Conservation (phyloP, 2,888 invertebrate genomes). For the Troides helena region DNA sequence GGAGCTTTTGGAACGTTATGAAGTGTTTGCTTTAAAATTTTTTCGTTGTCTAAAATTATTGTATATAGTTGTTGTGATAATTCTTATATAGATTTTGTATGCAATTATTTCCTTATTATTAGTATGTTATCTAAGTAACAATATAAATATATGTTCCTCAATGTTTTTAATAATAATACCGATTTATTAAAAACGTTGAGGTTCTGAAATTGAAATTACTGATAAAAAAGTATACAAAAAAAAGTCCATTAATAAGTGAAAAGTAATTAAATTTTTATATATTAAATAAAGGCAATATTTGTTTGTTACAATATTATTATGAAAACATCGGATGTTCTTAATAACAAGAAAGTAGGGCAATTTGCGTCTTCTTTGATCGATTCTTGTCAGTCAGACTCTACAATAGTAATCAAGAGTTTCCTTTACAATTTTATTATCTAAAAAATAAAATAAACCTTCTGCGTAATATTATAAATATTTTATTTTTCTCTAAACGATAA, state of each 20-base stretch:
- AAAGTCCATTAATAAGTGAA: neutral
- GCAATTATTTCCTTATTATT: no score
- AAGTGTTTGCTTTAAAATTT: no score
- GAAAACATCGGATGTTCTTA: neutral
- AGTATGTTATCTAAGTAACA: no score
- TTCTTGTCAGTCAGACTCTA: neutral
- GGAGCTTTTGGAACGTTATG: no score
- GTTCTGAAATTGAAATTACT: no score
- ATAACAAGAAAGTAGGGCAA: conserved; percentile 2
- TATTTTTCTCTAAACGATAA: neutral
- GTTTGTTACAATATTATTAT: neutral
- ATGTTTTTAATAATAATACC: no score
- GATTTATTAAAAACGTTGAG: no score
- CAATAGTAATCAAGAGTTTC: neutral
- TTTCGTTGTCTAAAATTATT: no score
- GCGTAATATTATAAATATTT: neutral
- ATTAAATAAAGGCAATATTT: neutral
- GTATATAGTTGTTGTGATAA: no score
- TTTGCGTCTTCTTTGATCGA: neutral
- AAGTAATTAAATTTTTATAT: neutral
- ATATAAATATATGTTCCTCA: no score
- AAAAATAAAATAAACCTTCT: neutral
- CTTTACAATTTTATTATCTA: neutral
- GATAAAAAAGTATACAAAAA: no score
- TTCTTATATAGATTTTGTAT: no score